phyloP scores from a whole-genome alignment of 2,113 vertebrate species.

The Zingel zingel region DNA sequence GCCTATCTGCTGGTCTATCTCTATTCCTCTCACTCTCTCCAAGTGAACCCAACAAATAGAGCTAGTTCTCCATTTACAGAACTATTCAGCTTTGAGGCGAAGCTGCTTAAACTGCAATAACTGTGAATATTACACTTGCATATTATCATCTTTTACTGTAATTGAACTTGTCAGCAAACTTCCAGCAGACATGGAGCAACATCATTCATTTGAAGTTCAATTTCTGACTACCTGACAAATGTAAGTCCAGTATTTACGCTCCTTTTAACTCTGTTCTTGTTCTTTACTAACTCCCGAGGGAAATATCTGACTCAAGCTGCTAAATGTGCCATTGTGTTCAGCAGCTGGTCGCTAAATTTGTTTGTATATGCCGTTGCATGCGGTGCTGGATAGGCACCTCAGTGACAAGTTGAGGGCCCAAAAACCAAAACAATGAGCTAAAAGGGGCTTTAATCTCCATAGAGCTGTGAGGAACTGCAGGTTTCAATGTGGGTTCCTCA shows the following conservation, averaged over 20 bases:
- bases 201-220: background rate
- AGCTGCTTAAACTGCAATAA: background rate
- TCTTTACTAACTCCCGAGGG: background rate
- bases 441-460: background rate
- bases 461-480: background rate
- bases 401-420: background rate
- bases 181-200: background rate
- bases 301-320: background rate
- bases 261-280: background rate
- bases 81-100: background rate
- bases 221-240: background rate
- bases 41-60: slow-evolving; percentile 13
- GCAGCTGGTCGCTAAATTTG: background rate
- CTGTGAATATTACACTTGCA: background rate
- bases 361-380: background rate
- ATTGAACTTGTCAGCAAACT: background rate
- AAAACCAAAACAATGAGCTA: slow-evolving; percentile 1
- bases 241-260: background rate
- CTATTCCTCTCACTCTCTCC: slow-evolving; percentile 9
- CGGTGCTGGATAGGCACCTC: background rate
- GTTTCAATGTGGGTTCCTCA: background rate
- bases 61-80: background rate
- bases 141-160: background rate
- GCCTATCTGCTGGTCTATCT: slow-evolving; percentile 2
- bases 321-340: background rate